Evolutionary conservation across 1,140 invertebrate species (phyloP), one percentile per base, ranked within the genome.

Genomic region (Drosophila obscura): DNA sequence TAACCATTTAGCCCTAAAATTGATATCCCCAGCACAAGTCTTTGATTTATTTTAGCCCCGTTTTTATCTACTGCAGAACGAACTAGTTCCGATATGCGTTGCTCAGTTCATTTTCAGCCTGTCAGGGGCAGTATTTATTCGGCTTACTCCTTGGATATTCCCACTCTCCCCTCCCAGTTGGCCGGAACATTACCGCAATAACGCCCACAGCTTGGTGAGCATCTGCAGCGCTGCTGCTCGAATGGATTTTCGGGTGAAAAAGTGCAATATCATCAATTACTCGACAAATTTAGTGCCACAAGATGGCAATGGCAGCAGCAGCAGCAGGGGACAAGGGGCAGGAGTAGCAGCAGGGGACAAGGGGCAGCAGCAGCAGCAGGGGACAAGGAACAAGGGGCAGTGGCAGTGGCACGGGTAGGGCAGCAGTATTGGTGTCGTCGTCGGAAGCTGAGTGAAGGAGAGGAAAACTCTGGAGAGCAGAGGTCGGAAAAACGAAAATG

Each of bases 201-300:
- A 73, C 60, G 59, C 69, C 71, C 59, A 56, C 69, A 56, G 45
- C 71, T 73, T 39, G 50, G 16, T 9, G 31, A 71, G 11, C 67
- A 71, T 69, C 71, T 73, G 69, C 43, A 73, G 69, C 51, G 43
- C 46, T 58, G 31, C 15, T 35, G 8, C 52, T 56, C 9, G 26
- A 41, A 28, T 46, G 44, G 35, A 39, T 45, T 15, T 24, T 57
- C 60, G 56, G 62, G 45, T 50, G 71, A 76, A 77, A 81, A 88
- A 83, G 72, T 88, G 83, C 79, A 83, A 82, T 88, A 80, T 87
- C 84, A 87, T 87, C 84, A 87, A 87, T 87, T 87, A 87, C 83
- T 69, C 50, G 79, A 87, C 83, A 88, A 88, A 87, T 83, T 82
- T 83, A 83, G 75, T 85, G 64, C 55, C 73, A 66, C 44, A 60